Conservation (phyloP, 2,888 invertebrate species). For the Amblyjoppa proteus region DNA sequence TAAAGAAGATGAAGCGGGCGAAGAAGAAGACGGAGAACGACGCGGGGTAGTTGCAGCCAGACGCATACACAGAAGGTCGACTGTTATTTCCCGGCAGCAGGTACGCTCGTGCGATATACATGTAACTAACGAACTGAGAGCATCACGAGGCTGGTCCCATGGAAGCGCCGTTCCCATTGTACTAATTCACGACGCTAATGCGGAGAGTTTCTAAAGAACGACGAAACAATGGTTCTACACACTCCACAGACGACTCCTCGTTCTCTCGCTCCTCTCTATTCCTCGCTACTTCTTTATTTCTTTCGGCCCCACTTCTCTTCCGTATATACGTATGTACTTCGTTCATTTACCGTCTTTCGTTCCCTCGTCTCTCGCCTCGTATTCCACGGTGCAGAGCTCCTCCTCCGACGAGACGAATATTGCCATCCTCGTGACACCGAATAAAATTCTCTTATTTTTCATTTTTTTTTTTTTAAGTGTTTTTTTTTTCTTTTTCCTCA, state of each 20-base stretch:
- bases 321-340: background rate
- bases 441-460: conserved; percentile 46
- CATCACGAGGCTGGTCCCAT: conserved; percentile 38
- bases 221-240: conserved; percentile 74
- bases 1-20: conserved; percentile 39
- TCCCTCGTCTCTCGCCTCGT: background rate
- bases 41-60: background rate
- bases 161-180: conserved; percentile 69
- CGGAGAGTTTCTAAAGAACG: conserved; percentile 77
- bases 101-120: conserved; percentile 36
- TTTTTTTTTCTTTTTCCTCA: background rate
- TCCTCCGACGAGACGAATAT: conserved; percentile 22
- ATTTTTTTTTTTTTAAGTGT: background rate
- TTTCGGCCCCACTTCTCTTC: background rate
- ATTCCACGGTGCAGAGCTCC: conserved; percentile 1
- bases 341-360: background rate
- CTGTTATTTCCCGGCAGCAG: conserved; percentile 22
- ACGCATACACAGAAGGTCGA: conserved; percentile 2
- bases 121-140: conserved; percentile 57
- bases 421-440: conserved; percentile 15
- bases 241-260: conserved; percentile 51
- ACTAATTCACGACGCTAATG: conserved; percentile 77
- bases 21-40: conserved; percentile 40
- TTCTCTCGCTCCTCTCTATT: conserved; percentile 40
- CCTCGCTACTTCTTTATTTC: conserved; percentile 5